Conservation (phyloP, 1,140 invertebrate species). For the Anastrepha ludens region DNA sequence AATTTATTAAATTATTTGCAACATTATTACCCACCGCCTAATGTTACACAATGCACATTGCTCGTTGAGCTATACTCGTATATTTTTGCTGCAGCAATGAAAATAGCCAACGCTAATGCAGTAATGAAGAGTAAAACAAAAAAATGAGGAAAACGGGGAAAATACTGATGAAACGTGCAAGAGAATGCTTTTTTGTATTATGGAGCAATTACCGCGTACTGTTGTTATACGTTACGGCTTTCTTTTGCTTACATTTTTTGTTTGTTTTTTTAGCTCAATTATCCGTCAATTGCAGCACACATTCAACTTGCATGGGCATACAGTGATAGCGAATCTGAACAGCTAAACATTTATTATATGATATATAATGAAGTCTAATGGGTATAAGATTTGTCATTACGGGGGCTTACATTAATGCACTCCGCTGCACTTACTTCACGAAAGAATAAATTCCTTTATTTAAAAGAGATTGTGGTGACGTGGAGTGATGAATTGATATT, state of each 20-base stretch:
- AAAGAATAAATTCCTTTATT: no score
- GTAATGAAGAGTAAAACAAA: conserved; percentile 25
- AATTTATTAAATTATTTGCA: conserved; percentile 33
- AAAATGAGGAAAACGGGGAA: conserved; percentile 8
- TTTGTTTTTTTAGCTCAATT: conserved; percentile 17
- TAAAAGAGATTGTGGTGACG: no score
- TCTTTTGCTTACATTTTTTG: neutral
- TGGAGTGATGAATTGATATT: no score
- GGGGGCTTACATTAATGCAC: no score
- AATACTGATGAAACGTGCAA: conserved; percentile 40
- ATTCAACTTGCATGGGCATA: neutral
- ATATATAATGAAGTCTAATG: no score
- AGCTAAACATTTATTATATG: no score
- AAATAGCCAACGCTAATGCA: conserved; percentile 22
- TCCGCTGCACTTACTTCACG: no score
- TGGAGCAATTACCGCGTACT: conserved; percentile 33
- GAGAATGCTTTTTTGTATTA: conserved; percentile 11
- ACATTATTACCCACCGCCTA: conserved; percentile 8
- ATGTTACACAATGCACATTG: neutral
- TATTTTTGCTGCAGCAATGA: conserved; percentile 23
- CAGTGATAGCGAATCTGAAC: neutral
- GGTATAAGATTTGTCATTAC: no score
- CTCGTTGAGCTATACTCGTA: neutral
- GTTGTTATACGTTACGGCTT: conserved; percentile 18
- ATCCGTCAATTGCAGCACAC: conserved; percentile 23